These are phyloP conservation scores for Hucho hucho DNA, from an alignment of 2,113 vertebrate species.

Conservation along the genomic window DNA sequence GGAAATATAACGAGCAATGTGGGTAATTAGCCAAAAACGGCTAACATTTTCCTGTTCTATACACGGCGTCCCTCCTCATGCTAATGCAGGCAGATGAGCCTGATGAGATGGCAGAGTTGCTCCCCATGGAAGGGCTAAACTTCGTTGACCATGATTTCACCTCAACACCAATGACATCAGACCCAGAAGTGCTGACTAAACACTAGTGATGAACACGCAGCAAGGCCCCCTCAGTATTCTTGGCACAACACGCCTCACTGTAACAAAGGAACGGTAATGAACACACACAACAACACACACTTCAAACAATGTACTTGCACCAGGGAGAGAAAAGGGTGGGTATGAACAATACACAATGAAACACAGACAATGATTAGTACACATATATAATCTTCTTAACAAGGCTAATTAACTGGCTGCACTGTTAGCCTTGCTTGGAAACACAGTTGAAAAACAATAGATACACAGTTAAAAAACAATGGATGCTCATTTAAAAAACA, in stretches of 20 bases:
- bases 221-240: not conserved
- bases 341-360: not conserved
- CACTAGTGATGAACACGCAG: not conserved
- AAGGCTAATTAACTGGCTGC: not conserved
- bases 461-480: no score
- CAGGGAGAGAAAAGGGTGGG: not conserved
- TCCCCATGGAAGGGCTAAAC: constrained; percentile 36
- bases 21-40: not conserved
- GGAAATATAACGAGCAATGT: constrained; percentile 13
- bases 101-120: constrained; percentile 18
- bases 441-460: not conserved
- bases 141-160: constrained; percentile 50
- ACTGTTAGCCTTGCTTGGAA: not conserved
- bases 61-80: constrained; percentile 24
- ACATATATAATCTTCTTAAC: not conserved
- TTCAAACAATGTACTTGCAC: constrained; percentile 20
- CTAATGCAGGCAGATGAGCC: constrained; percentile 55
- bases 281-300: constrained; percentile 17
- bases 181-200: constrained; percentile 42
- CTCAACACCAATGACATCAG: constrained; percentile 20
- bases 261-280: not conserved
- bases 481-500: no score
- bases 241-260: not conserved
- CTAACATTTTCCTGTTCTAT: not conserved
- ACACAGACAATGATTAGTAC: constrained; percentile 5